These are phyloP conservation scores for Glyphotaelius pellucidus DNA, from an alignment of 2,888 invertebrate species.

Conservation along the genomic window DNA sequence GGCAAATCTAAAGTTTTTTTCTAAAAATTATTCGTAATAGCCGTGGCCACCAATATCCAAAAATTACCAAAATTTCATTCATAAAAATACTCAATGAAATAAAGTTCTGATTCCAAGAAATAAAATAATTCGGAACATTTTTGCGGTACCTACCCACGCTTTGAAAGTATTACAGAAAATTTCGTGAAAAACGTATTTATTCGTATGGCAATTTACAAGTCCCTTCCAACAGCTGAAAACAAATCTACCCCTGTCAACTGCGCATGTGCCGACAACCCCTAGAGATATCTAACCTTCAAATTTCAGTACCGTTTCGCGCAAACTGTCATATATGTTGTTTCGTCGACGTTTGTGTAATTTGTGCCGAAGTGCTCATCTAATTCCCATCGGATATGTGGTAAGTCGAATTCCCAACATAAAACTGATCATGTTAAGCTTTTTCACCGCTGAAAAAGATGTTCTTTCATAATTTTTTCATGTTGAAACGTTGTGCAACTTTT, in stretches of 20 bases:
- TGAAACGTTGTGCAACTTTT: not conserved
- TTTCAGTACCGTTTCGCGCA: not conserved
- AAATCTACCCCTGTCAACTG: not conserved
- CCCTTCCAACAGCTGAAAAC: not conserved
- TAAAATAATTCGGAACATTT: not conserved
- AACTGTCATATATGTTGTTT: slow-evolving; percentile 34
- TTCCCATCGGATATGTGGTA: slow-evolving; percentile 8
- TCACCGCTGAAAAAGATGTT: not conserved
- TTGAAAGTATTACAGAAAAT: not conserved
- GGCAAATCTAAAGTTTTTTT: too few relatives aligned
- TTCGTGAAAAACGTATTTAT: not conserved
- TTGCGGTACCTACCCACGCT: not conserved
- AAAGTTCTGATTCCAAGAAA: not conserved
- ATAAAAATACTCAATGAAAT: not conserved
- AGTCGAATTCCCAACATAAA: not conserved
- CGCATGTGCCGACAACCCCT: slow-evolving; percentile 9
- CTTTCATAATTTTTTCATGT: not conserved
- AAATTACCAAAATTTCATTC: not conserved
- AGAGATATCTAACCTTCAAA: slow-evolving; percentile 20
- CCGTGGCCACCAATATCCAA: too few relatives aligned
- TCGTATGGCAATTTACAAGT: not conserved
- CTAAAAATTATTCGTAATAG: too few relatives aligned
- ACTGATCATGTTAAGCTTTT: not conserved
- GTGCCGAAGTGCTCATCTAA: not conserved
- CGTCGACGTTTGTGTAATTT: not conserved